Evolutionary conservation across 2,888 invertebrate species (phyloP), one percentile per base, ranked within the genome.

Genomic region (Exephanes ischioxanthus): DNA sequence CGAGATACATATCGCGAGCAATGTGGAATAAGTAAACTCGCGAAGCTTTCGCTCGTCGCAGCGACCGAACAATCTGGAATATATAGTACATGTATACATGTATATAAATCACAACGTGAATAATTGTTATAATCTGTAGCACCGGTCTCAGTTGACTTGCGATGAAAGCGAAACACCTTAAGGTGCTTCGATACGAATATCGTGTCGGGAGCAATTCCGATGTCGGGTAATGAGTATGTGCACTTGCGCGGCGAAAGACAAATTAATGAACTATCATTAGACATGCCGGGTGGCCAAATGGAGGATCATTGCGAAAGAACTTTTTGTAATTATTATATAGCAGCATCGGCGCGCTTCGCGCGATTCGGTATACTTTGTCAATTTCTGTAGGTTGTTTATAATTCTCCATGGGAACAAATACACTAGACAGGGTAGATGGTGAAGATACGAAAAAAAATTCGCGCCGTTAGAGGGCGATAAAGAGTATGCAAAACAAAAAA

Each of bases 1-100:
- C 53, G 67, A 16, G 51, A 63, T 48, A 48, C 66, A 33, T 22
- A 37, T 30, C 11, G 58, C 63, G n/a, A 11, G 30, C 48, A 58
- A 45, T 41, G 61, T 30, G 72, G 73, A 70, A 41, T 51, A 67
- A 37, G 11, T 30, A 51, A 19, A 37, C 68, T 37, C 41, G 48
- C 66, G 51, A 80, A 73, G 84, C 63, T 81, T 80, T 84, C 78
- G 73, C 68, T 81, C 19, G 48, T 58, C 73, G 26, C 63, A 26
- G 14, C 30, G 53, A 68, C 19, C 67, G 61, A 33, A 26, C 58
- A 61, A 41, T 70, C 11, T 63, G 72, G 7, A 22, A 2, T 33
- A 16, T 72, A 41, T 67, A 33, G 58, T 6, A 66, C 41, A 53
- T 51, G 53, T 70, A 61, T 61, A 41, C 1, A 48, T 48, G 16